These are phyloP conservation scores for Drosophila yooni DNA, from an alignment of 2,888 invertebrate genomes.

Conservation along the genomic window DNA sequence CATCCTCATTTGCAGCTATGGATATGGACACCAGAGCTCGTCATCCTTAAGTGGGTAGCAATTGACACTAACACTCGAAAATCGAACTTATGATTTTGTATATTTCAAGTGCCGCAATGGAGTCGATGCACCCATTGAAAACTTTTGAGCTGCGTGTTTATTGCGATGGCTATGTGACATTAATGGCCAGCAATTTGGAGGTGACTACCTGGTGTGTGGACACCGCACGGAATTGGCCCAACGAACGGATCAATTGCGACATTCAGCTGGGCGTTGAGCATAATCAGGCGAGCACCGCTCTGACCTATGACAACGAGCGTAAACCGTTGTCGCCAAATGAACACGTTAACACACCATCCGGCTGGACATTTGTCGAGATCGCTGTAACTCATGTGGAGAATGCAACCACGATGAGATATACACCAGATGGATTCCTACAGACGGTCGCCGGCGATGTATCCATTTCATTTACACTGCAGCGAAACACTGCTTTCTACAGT, in stretches of 20 bases:
- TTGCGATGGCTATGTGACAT: conserved; percentile 70
- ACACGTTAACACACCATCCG: conserved; percentile 75
- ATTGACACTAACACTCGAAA: background rate
- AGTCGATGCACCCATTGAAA: conserved; percentile 59
- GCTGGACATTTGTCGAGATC: conserved; percentile 78
- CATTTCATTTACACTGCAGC: conserved; percentile 72
- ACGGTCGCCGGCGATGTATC: conserved; percentile 74
- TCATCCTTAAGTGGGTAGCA: conserved; percentile 76
- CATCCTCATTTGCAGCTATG: conserved; percentile 72
- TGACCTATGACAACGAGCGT: conserved; percentile 56
- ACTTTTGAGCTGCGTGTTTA: conserved; percentile 65
- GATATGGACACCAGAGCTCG: conserved; percentile 79
- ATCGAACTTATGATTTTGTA: background rate
- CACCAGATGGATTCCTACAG: conserved; percentile 61
- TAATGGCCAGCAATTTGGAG: conserved; percentile 71
- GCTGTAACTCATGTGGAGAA: conserved; percentile 61
- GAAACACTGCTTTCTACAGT: conserved; percentile 80
- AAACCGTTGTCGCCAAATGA: conserved; percentile 66
- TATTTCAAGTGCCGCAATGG: conserved; percentile 65
- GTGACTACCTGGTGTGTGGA: conserved; percentile 82
- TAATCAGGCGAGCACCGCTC: conserved; percentile 38
- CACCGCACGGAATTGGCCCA: conserved; percentile 81
- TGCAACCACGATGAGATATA: conserved; percentile 59
- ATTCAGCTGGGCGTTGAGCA: conserved; percentile 72
- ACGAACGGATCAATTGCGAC: conserved; percentile 79